Evolutionary conservation across 2,888 invertebrate genomes (phyloP).

Genomic region (Trichogramma evanescens): DNA sequence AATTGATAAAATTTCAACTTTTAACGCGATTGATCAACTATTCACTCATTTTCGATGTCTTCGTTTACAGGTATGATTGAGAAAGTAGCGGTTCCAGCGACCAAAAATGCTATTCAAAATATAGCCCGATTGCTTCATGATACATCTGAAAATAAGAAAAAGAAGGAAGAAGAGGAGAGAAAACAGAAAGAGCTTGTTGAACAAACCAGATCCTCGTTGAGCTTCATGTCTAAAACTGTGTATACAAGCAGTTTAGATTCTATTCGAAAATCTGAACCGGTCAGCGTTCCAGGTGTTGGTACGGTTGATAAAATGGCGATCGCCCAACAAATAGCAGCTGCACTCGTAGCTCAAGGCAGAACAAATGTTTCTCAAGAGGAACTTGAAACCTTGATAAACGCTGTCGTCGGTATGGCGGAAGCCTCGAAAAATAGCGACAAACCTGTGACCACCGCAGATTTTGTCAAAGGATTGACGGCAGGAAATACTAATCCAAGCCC

Average conservation of each 20-base stretch:
- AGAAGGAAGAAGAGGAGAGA: slow-evolving; percentile 43
- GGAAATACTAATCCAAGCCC: slow-evolving; percentile 13
- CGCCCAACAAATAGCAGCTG: slow-evolving; percentile 74
- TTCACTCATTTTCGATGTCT: slow-evolving; percentile 1
- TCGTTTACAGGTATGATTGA: slow-evolving; percentile 57
- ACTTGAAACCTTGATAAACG: slow-evolving; percentile 70
- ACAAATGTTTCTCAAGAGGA: slow-evolving; percentile 74
- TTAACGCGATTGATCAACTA: neutral
- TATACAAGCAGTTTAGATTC: slow-evolving; percentile 32
- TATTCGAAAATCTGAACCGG: slow-evolving; percentile 44
- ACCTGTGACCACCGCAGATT: slow-evolving; percentile 51
- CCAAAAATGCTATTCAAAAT: slow-evolving; percentile 68
- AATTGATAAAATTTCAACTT: neutral
- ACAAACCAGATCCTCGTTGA: slow-evolving; percentile 29
- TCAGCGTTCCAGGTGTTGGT: slow-evolving; percentile 65
- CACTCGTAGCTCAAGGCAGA: slow-evolving; percentile 71
- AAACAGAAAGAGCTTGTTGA: slow-evolving; percentile 36
- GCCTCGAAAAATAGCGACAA: slow-evolving; percentile 52
- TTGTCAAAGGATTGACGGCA: slow-evolving; percentile 44
- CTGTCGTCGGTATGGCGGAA: slow-evolving; percentile 67
- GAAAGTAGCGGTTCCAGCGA: slow-evolving; percentile 60
- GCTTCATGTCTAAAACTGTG: slow-evolving; percentile 27
- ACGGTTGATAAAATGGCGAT: slow-evolving; percentile 72
- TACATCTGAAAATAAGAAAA: slow-evolving; percentile 52
- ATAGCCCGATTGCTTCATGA: slow-evolving; percentile 68